Evolutionary conservation across 2,113 vertebrate species (phyloP).

Genomic region (Xyliphius kryptos): DNA sequence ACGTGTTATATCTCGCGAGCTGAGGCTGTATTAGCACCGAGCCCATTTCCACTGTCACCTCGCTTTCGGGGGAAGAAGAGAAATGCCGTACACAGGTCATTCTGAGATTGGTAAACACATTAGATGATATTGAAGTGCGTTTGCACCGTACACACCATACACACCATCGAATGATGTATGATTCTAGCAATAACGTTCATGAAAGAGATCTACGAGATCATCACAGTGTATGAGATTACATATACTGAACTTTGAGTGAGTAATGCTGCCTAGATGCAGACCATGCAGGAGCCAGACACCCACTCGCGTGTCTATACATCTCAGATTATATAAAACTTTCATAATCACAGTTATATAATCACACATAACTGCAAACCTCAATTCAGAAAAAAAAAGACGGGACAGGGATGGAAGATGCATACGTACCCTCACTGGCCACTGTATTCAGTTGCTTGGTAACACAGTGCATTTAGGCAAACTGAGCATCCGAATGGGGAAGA

Average conservation of each 20-base stretch:
- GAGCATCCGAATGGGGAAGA: no score
- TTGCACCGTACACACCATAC: no score
- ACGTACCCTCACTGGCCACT: no score
- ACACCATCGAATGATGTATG: slow-evolving; percentile 15
- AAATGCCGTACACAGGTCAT: slow-evolving; percentile 45
- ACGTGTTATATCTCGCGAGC: background rate
- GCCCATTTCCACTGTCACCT: slow-evolving; percentile 39
- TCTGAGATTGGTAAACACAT: slow-evolving; percentile 39
- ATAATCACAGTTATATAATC: no score
- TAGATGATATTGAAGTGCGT: slow-evolving; percentile 15
- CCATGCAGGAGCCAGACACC: background rate
- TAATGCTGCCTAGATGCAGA: background rate
- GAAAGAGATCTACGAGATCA: slow-evolving; percentile 1
- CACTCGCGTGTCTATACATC: background rate
- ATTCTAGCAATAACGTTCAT: slow-evolving; percentile 36
- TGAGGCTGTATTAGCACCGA: slow-evolving; percentile 47
- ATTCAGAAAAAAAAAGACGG: no score
- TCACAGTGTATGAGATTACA: slow-evolving; percentile 12
- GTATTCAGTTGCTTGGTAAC: no score
- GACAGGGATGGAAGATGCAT: no score
- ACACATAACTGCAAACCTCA: no score
- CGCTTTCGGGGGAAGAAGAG: slow-evolving; percentile 43
- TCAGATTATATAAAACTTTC: background rate
- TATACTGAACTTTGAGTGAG: slow-evolving; percentile 4
- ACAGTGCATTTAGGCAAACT: no score